Evolutionary conservation across 2,888 invertebrate species (phyloP).

Genomic region (Sinodicranocentrus sp.): DNA sequence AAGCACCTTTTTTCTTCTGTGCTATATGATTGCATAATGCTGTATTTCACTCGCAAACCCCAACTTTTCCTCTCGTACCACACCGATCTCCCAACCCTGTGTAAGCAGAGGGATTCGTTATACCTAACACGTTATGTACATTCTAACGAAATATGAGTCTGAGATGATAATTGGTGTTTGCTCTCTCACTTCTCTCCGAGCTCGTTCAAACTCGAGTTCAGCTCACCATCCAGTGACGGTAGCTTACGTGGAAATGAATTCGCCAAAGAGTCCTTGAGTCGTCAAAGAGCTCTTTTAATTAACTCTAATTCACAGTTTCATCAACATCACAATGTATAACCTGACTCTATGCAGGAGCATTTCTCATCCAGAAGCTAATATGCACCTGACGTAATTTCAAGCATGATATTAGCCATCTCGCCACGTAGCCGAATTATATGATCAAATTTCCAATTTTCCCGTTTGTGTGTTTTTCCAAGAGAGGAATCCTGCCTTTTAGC

Average conservation of each 20-base stretch:
- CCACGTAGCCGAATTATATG: not conserved
- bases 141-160: not conserved
- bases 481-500: too few species aligned
- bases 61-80: not conserved
- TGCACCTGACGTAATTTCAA: not conserved
- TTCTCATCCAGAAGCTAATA: not conserved
- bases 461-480: too few species aligned
- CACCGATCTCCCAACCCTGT: too few species aligned
- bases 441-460: constrained; percentile 6
- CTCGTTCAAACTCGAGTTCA: not conserved
- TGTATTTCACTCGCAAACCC: not conserved
- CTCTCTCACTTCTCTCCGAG: not conserved
- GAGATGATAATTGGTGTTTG: constrained; percentile 6
- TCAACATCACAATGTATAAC: constrained; percentile 17
- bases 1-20: constrained; percentile 4
- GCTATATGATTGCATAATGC: too few species aligned
- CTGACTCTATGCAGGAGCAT: not conserved
- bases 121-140: too few species aligned
- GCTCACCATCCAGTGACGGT: too few species aligned
- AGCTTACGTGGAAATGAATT: constrained; percentile 4
- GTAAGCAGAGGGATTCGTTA: too few species aligned
- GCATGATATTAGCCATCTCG: not conserved
- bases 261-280: constrained; percentile 48
- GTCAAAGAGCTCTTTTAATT: constrained; percentile 49
- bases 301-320: constrained; percentile 55